Percentiles rank a stretch among this genome's conserved stretches.
phyloP scores from a whole-genome alignment of 2,888 invertebrate species.

The Desoria tigrina region DNA sequence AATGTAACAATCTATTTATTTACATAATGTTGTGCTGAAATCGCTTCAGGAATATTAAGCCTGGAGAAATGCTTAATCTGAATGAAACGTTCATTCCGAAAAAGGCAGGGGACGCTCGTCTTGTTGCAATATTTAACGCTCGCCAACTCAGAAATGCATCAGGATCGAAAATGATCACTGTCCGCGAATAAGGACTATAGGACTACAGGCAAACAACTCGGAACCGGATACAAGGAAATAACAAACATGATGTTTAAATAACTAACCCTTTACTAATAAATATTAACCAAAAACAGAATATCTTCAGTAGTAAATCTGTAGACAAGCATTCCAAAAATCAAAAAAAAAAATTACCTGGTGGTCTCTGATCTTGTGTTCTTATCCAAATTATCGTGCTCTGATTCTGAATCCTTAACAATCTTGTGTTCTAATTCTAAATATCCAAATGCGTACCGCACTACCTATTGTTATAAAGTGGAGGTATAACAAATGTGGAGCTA shows the following conservation, averaged over 20 bases:
- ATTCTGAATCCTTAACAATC: too few species aligned
- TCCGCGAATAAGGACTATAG: slow-evolving; percentile 29
- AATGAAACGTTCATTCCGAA: slow-evolving; percentile 65
- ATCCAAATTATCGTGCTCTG: too few species aligned
- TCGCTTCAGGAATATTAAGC: slow-evolving; percentile 66
- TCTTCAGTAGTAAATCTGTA: too few species aligned
- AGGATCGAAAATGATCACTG: slow-evolving; percentile 59
- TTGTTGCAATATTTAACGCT: slow-evolving; percentile 69
- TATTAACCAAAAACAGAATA: neutral
- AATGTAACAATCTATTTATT: too few species aligned
- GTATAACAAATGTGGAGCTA: too few species aligned
- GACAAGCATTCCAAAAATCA: slow-evolving; percentile 5
- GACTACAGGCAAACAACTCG: neutral
- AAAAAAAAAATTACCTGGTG: slow-evolving; percentile 3
- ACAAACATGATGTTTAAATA: too few species aligned
- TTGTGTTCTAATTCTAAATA: too few species aligned
- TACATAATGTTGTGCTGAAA: too few species aligned
- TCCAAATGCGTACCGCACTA: too few species aligned
- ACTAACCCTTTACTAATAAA: neutral
- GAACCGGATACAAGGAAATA: neutral
- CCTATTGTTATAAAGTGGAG: too few species aligned
- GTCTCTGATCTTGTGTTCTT: neutral
- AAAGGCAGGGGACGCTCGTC: slow-evolving; percentile 64
- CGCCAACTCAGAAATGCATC: slow-evolving; percentile 67
- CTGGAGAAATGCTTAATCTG: slow-evolving; percentile 66